Base-by-base conservation (phyloP, 2,888 invertebrate genomes). In the Chironomus riparius region DNA sequence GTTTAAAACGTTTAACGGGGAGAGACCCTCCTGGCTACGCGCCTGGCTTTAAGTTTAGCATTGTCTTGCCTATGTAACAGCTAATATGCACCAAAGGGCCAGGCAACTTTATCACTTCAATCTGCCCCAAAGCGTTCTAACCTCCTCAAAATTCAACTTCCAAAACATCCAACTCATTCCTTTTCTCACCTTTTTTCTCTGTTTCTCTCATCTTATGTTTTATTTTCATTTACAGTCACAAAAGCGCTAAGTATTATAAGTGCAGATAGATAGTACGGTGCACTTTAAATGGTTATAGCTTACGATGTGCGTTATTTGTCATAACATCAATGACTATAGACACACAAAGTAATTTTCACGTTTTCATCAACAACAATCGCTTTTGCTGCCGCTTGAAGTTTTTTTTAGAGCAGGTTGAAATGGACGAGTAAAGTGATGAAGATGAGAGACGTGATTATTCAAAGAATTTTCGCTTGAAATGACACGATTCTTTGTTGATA, bases 231-330 rank as follows among this genome's bases (percentile, higher is more conserved):
- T 38, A 38, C 38, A 38, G 38, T 38, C 38, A 38, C 38, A 56
- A 21, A 56, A 61, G 61, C 18, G 61, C 15, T 18, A 61, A 61
- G n/a, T 61, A 61, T 61, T 18, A 61, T 61, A 61, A 18, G 18
- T 18, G 61, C 18, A 18, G 15, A 56, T 15, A 56, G 18, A 56
- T 18, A 56, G 18, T 18, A 56, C 22, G 12, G 21, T 62, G 62
- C 62, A 62, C 61, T 73, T 21, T 47, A 73, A 73, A 73, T 62
- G 61, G 72, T 21, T 24, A 22, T 65, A 22, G 21, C 56, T 21
- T 24, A 48, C 28, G 65, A 68, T 74, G 74, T 74, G 74, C 74
- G 68, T 74, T 68, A 74, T 74, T 74, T 74, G 74, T 74, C 74
- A 74, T 74, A 68, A 74, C 74, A 65, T 74, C 74, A 65, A 47